These are phyloP conservation scores for Columbina picui DNA, from an alignment of 2,113 vertebrate genomes.

Conservation along the genomic window DNA sequence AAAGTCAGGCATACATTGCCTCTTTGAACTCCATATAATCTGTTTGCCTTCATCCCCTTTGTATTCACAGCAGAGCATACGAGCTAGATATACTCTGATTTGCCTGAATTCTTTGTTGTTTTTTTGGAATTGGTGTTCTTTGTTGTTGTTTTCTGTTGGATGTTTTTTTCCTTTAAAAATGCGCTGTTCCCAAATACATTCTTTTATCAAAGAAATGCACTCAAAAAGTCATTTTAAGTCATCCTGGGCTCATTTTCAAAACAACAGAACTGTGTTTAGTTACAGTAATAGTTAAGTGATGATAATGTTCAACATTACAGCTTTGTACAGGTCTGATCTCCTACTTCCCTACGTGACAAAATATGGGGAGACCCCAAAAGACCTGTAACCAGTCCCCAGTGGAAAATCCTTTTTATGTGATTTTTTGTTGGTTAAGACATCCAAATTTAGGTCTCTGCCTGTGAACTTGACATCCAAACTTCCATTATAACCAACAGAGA, in stretches of 20 bases:
- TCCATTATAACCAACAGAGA: not conserved
- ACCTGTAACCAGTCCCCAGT: not conserved
- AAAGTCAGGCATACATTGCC: conserved; percentile 14
- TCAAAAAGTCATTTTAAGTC: conserved; percentile 34
- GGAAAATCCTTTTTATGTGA: not conserved
- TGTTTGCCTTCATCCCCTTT: not conserved
- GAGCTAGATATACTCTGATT: not conserved
- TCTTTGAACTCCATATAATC: conserved; percentile 44
- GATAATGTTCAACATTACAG: not conserved
- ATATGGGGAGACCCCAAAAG: not conserved
- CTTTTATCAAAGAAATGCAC: not conserved
- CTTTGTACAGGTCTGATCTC: not conserved
- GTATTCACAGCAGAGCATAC: not conserved
- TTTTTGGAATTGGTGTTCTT: not conserved
- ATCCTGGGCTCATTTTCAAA: not conserved
- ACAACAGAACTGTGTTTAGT: not conserved
- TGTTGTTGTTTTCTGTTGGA: not conserved
- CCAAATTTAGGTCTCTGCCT: not conserved
- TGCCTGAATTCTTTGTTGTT: not conserved
- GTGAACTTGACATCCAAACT: not conserved
- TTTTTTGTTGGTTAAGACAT: not conserved
- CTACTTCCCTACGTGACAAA: not conserved
- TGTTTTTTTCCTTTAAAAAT: conserved; percentile 3
- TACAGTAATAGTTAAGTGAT: not conserved
- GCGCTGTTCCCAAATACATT: not conserved